A percentile compares a stretch with the other conserved stretches of the same genome.
These are phyloP conservation scores for Trogon surrucura DNA, from an alignment of 2,113 vertebrate species.

Conservation along the genomic window DNA sequence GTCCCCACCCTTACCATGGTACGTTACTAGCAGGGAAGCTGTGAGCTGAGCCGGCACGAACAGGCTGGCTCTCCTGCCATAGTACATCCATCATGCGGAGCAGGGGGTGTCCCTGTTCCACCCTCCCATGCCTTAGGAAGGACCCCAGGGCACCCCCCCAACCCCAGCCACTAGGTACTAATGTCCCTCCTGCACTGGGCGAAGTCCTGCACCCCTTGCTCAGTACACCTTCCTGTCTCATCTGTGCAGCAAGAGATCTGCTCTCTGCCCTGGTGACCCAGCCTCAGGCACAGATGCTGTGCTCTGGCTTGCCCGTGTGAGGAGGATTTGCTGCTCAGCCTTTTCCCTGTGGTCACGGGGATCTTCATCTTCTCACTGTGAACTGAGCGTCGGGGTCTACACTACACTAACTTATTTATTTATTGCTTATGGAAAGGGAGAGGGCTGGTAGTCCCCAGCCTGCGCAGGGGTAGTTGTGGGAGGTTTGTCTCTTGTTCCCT, in stretches of 20 bases:
- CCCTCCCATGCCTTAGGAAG: conserved; percentile 40
- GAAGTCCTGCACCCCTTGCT: neutral
- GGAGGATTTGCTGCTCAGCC: neutral
- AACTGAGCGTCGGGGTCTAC: neutral
- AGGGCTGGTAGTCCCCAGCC: neutral
- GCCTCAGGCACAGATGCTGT: fast-evolving
- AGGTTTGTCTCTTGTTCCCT: neutral
- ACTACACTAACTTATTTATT: conserved; percentile 69
- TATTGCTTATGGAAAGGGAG: conserved; percentile 29
- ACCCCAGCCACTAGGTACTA: neutral
- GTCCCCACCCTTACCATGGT: neutral
- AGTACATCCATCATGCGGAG: neutral
- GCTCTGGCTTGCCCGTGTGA: neutral
- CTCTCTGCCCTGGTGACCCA: neutral
- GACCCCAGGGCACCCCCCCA: neutral
- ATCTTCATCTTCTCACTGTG: conserved; percentile 33
- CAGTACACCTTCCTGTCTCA: neutral
- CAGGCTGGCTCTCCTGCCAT: neutral
- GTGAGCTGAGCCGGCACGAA: neutral
- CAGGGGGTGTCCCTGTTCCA: neutral
- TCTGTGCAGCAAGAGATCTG: neutral
- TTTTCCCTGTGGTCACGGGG: neutral
- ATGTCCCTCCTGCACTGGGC: neutral
- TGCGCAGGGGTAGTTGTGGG: fast-evolving
- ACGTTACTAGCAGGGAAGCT: neutral